These are phyloP conservation scores for Natator depressus DNA, from an alignment of 2,113 vertebrate species.

Conservation along the genomic window DNA sequence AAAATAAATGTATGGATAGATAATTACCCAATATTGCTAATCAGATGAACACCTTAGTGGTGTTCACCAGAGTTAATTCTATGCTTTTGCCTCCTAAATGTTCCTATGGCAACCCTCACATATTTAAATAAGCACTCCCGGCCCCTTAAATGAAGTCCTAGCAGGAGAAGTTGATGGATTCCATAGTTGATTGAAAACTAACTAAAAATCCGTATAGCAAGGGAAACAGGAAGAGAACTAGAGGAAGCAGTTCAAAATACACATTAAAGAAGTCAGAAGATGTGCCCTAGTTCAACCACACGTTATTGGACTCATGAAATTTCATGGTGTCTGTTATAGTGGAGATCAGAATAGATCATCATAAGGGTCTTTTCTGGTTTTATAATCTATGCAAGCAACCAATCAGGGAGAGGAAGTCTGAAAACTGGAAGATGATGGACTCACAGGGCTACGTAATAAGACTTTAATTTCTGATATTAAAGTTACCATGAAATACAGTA, in stretches of 20 bases:
- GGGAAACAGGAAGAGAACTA: background rate
- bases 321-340: rapidly evolving
- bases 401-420: rapidly evolving
- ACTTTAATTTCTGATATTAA: background rate
- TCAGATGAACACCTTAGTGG: background rate
- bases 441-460: background rate
- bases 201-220: too few species aligned
- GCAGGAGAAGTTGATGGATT: background rate
- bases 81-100: background rate
- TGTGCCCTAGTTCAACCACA: background rate
- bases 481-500: background rate
- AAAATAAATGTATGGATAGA: background rate
- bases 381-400: background rate
- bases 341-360: background rate
- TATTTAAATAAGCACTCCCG: background rate
- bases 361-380: background rate
- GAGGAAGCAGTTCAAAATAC: background rate
- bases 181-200: background rate
- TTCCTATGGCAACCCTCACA: background rate
- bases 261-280: background rate
- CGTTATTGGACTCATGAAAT: background rate
- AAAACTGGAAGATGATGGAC: background rate
- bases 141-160: background rate
- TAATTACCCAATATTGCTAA: background rate
- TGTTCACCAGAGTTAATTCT: background rate